Percentiles rank a stretch among this genome's conserved stretches.
Evolutionary conservation across 2,797 vertebrate genomes (phyloP).

Genomic region (Amniataba percoides): DNA sequence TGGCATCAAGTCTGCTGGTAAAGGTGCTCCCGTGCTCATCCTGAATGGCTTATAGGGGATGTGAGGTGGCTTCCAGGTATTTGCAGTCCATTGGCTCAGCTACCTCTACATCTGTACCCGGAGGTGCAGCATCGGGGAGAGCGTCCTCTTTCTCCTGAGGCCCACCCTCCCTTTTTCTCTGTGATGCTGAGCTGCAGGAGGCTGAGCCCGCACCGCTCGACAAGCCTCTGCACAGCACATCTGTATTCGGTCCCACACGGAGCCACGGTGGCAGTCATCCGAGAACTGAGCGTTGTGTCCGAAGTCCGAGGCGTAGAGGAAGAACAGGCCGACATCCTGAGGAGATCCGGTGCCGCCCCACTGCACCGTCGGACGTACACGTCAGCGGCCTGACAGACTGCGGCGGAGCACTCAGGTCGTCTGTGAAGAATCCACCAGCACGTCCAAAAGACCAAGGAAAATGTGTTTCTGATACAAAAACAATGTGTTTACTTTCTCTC

Average conservation of each 20-base stretch:
- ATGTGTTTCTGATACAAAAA: background rate
- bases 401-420: background rate
- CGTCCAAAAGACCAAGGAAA: background rate
- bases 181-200: constrained; percentile 38
- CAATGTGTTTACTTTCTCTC: background rate
- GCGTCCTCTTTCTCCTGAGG: constrained; percentile 14
- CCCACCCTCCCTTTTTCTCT: constrained; percentile 3
- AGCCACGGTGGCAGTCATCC: constrained; percentile 23
- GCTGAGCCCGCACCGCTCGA: constrained; percentile 14
- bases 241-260: constrained; percentile 5
- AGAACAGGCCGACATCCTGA: constrained; percentile 19
- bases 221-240: constrained; percentile 12
- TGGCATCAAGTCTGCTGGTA: constrained; percentile 6
- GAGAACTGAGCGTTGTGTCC: constrained; percentile 14
- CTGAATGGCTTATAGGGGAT: constrained; percentile 7
- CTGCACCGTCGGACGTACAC: constrained; percentile 3
- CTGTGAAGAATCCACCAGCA: background rate
- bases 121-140: background rate
- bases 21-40: constrained; percentile 28
- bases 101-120: background rate
- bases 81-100: background rate
- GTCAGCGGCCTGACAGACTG: constrained; percentile 7
- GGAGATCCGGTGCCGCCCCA: constrained; percentile 5
- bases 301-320: constrained; percentile 31
- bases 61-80: constrained; percentile 10